Conservation (phyloP, 1,140 invertebrate species). For the Cydia pomonella region DNA sequence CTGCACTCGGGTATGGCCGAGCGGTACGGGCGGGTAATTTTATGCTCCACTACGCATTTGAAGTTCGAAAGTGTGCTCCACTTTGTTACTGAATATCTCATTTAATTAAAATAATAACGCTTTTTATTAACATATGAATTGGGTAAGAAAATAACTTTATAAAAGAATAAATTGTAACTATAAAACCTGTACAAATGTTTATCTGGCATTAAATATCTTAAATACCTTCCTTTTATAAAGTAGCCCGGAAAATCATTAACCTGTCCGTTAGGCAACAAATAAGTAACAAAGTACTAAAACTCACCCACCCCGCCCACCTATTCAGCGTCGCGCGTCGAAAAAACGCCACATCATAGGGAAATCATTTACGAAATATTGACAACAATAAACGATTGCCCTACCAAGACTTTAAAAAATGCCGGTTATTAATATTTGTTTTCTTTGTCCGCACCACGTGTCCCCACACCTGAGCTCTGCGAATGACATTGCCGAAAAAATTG, state of each 20-base stretch:
- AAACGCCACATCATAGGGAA: conserved; percentile 75
- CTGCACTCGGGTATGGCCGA: conserved; percentile 33
- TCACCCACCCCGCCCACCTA: conserved; percentile 57
- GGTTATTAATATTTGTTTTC: conserved; percentile 79
- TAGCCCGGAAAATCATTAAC: conserved; percentile 50
- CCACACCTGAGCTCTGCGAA: conserved; percentile 75
- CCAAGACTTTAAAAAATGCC: conserved; percentile 77
- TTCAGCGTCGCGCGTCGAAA: conserved; percentile 53
- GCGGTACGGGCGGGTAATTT: conserved; percentile 9
- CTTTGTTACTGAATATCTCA: conserved; percentile 19
- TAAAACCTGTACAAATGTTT: background rate
- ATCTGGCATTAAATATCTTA: conserved; percentile 9
- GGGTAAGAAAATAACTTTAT: background rate
- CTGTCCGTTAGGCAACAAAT: conserved; percentile 77
- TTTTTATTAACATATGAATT: background rate
- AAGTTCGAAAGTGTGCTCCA: conserved; percentile 28
- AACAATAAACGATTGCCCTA: conserved; percentile 73
- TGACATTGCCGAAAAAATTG: conserved; percentile 76
- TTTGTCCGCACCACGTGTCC: conserved; percentile 76
- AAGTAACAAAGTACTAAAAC: conserved; percentile 70
- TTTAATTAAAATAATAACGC: background rate
- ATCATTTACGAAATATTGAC: conserved; percentile 80
- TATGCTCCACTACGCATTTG: conserved; percentile 22
- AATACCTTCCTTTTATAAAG: conserved; percentile 1
- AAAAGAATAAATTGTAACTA: background rate